A percentile compares a stretch with the other conserved stretches of the same genome.
These are phyloP conservation scores for Charadrius vociferus DNA, from an alignment of 2,113 vertebrate genomes.

Conservation along the genomic window DNA sequence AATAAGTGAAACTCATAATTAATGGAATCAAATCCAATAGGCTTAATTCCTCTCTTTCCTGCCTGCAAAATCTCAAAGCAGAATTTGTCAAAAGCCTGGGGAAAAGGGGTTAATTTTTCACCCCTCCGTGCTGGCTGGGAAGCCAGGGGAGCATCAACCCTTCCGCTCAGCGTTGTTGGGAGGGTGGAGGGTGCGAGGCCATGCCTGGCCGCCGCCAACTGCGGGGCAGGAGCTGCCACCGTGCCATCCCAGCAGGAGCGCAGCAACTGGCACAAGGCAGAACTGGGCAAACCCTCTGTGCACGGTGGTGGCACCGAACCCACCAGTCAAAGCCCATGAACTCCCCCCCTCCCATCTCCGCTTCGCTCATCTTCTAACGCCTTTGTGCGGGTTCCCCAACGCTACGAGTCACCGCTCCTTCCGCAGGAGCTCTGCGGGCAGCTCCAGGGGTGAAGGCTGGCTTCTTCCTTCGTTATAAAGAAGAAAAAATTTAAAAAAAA, in stretches of 20 bases:
- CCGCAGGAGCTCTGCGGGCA: background rate
- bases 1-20: background rate
- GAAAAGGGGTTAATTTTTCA: background rate
- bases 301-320: background rate
- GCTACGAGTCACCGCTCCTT: background rate
- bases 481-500: background rate
- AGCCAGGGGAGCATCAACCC: background rate
- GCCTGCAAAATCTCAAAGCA: background rate
- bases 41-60: conserved; percentile 38
- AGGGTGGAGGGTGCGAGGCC: background rate
- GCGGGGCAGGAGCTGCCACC: background rate
- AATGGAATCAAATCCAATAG: background rate
- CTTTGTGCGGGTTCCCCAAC: background rate
- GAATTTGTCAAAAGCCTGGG: background rate
- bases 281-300: background rate
- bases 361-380: background rate
- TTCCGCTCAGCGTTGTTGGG: no score
- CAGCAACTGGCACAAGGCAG: background rate
- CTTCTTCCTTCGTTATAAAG: background rate
- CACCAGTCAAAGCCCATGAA: background rate
- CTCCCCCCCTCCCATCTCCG: background rate
- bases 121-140: background rate
- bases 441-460: background rate
- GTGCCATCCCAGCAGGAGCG: rapidly evolving
- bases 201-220: background rate